Percentiles rank a stretch among this genome's conserved stretches.
Conservation (phyloP, 2,888 invertebrate species). For the Tachystola acroxantha region DNA sequence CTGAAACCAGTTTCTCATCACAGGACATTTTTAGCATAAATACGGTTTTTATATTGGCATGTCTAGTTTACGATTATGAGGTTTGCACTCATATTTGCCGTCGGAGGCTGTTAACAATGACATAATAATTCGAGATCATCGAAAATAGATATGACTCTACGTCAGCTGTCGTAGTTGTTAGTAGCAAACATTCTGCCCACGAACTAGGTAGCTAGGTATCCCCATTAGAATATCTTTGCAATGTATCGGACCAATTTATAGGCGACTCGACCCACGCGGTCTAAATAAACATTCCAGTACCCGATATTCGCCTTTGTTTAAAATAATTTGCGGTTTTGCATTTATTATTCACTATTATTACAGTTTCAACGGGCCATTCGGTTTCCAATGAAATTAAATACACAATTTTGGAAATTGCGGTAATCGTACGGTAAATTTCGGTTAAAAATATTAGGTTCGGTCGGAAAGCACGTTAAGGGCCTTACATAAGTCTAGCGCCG, state of each 20-base stretch:
- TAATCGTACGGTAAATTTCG: no score
- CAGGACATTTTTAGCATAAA: slow-evolving; percentile 30
- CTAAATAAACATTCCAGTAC: slow-evolving; percentile 6
- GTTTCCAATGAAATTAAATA: not conserved
- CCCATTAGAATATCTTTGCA: slow-evolving; percentile 34
- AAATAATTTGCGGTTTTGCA: slow-evolving; percentile 16
- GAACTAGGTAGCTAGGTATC: no score
- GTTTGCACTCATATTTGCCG: slow-evolving; percentile 12
- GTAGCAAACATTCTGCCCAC: slow-evolving; percentile 38
- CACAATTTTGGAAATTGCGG: not conserved
- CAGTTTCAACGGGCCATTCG: not conserved
- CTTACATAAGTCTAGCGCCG: no score
- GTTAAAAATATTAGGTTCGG: no score
- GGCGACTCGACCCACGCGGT: slow-evolving; percentile 36
- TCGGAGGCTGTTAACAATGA: slow-evolving; percentile 22
- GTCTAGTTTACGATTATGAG: slow-evolving; percentile 2
- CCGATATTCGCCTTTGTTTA: slow-evolving; percentile 26
- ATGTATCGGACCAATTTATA: slow-evolving; percentile 37
- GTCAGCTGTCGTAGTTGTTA: slow-evolving; percentile 25
- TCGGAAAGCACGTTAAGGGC: no score
- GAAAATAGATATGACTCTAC: slow-evolving; percentile 54
- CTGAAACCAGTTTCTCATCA: slow-evolving; percentile 27
- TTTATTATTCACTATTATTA: not conserved
- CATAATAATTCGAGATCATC: slow-evolving; percentile 29
- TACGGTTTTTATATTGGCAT: slow-evolving; percentile 20